Conservation (phyloP, 1,140 invertebrate species). For the Drosophila aff. region DNA sequence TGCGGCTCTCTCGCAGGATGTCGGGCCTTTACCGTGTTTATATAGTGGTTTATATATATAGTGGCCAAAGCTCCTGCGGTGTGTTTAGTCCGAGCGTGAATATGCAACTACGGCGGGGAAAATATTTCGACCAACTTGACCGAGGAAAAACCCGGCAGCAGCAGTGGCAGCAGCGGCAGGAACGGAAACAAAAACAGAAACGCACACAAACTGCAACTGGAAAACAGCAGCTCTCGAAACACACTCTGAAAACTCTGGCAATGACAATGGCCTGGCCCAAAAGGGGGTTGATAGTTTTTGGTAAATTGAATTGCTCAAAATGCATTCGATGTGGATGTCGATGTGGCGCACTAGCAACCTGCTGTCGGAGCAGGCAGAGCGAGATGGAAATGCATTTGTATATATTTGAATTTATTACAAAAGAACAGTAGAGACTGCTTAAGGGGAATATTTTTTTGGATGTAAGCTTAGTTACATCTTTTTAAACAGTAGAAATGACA, state of each 20-base stretch:
- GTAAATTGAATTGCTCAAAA: constrained; percentile 71
- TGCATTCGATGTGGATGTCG: constrained; percentile 14
- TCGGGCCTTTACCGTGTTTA: constrained; percentile 16
- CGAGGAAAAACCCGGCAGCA: constrained; percentile 9
- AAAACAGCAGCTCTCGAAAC: constrained; percentile 12
- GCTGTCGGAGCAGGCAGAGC: constrained; percentile 27
- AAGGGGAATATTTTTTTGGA: background rate
- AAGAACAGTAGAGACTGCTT: constrained; percentile 3
- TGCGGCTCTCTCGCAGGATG: constrained; percentile 2
- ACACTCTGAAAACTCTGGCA: constrained; percentile 18
- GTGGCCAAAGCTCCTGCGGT: constrained; percentile 27
- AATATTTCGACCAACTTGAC: constrained; percentile 25
- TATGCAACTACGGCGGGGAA: constrained; percentile 67
- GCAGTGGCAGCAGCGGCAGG: constrained; percentile 2
- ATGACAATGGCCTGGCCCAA: constrained; percentile 29
- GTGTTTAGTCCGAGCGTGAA: constrained; percentile 60
- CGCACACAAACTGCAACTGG: constrained; percentile 10
- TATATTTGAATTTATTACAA: constrained; percentile 11
- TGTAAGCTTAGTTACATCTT: background rate
- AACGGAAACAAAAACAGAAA: constrained; percentile 17
- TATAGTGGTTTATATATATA: constrained; percentile 3
- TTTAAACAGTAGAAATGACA: background rate
- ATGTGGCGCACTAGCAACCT: constrained; percentile 11
- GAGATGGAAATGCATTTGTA: constrained; percentile 49
- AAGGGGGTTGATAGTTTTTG: constrained; percentile 70